These are phyloP conservation scores for Phoebastria nigripes DNA, from an alignment of 2,797 vertebrate species.

Conservation along the genomic window DNA sequence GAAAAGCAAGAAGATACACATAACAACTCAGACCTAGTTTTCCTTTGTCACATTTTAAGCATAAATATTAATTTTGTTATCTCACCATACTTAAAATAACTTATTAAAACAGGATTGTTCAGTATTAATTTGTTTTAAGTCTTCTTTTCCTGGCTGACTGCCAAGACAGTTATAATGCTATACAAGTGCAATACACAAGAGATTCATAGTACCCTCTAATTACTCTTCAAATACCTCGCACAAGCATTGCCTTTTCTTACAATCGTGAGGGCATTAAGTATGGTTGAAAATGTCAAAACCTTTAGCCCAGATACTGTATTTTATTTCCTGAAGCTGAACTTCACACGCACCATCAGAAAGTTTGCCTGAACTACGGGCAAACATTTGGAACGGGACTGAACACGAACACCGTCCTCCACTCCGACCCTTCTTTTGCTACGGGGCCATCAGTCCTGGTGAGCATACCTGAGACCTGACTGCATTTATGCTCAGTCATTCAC, in stretches of 20 bases:
- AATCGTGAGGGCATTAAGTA: not conserved
- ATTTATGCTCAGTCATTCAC: not conserved
- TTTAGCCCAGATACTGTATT: not conserved
- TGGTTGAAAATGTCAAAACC: not conserved
- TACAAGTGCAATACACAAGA: not conserved
- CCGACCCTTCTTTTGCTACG: not conserved
- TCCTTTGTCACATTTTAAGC: not conserved
- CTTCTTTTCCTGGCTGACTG: not conserved
- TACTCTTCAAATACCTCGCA: not conserved
- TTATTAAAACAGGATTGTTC: not conserved
- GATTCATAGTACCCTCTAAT: not conserved
- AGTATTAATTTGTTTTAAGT: conserved; percentile 23
- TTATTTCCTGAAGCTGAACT: not conserved
- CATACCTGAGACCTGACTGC: not conserved
- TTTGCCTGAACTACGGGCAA: not conserved
- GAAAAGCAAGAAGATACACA: not conserved
- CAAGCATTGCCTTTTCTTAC: not conserved
- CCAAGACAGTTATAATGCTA: conserved; percentile 16
- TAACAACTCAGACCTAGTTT: not conserved
- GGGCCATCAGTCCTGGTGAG: not conserved
- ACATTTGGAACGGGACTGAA: not conserved
- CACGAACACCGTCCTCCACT: accelerated
- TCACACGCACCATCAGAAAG: not conserved
- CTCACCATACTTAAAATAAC: not conserved
- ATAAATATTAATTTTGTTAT: conserved; percentile 28